Percentiles rank a stretch among this genome's conserved stretches.
phyloP scores from a whole-genome alignment of 64 coral and sea anemone species.

The Acropora yongei region DNA sequence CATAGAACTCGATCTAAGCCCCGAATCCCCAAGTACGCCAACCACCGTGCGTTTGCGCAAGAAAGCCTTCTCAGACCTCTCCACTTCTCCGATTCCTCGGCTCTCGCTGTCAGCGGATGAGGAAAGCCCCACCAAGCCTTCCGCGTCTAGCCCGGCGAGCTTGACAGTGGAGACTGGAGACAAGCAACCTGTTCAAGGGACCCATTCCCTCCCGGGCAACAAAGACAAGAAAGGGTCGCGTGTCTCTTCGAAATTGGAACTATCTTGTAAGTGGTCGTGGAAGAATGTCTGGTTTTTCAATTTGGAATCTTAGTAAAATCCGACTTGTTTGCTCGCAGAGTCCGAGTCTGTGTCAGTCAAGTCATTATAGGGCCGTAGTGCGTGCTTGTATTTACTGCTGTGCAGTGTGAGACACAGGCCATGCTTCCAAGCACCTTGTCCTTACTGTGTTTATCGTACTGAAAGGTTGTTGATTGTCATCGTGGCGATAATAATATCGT shows the following conservation, averaged over 20 bases:
- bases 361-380: too few relatives aligned
- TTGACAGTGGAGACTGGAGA: slow-evolving; percentile 51
- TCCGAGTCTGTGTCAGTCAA: too few relatives aligned
- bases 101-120: slow-evolving; percentile 75
- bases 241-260: slow-evolving; percentile 67
- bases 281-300: neutral
- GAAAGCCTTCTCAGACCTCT: slow-evolving; percentile 52
- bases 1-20: neutral
- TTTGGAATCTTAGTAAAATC: neutral
- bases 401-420: too few relatives aligned
- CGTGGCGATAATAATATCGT: too few relatives aligned
- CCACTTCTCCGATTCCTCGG: slow-evolving; percentile 40
- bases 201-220: slow-evolving; percentile 75
- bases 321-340: too few relatives aligned
- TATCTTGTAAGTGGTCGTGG: slow-evolving; percentile 58
- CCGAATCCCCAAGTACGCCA: slow-evolving; percentile 72
- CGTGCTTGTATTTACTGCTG: too few relatives aligned
- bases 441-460: too few relatives aligned
- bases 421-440: too few relatives aligned
- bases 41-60: slow-evolving; percentile 83
- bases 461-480: too few relatives aligned
- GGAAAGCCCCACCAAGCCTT: slow-evolving; percentile 32
- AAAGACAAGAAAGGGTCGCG: slow-evolving; percentile 15
- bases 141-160: neutral
- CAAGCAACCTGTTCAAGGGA: slow-evolving; percentile 60